A percentile compares a stretch with the other conserved stretches of the same genome.
These are phyloP conservation scores for Sebastolobus altivelis DNA, from an alignment of 2,797 vertebrate genomes.

Conservation along the genomic window DNA sequence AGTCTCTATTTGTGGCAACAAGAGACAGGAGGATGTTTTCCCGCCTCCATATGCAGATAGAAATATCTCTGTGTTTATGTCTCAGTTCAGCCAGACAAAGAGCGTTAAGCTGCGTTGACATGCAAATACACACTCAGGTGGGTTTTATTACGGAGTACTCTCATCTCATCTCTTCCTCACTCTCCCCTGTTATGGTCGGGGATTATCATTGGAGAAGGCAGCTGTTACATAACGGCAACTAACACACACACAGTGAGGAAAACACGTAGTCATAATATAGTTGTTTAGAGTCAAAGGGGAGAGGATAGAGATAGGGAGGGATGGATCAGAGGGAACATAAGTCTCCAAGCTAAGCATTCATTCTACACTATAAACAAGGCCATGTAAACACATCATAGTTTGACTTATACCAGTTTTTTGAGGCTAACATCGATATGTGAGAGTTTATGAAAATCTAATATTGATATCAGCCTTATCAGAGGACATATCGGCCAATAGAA, in stretches of 20 bases:
- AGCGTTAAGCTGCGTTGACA: neutral
- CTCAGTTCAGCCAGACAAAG: slow-evolving; percentile 1
- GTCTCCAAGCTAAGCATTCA: neutral
- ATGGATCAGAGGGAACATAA: neutral
- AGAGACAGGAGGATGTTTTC: neutral
- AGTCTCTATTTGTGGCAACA: slow-evolving; percentile 10
- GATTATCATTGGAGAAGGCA: slow-evolving; percentile 55
- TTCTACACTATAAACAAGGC: neutral
- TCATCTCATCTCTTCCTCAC: slow-evolving; percentile 32
- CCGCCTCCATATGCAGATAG: neutral
- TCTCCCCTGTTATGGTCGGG: slow-evolving; percentile 39
- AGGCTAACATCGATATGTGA: neutral
- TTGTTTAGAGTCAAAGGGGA: slow-evolving; percentile 9
- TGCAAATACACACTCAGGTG: slow-evolving; percentile 48
- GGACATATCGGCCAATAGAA: neutral
- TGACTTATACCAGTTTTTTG: neutral
- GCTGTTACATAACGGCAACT: slow-evolving; percentile 41
- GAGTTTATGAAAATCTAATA: neutral
- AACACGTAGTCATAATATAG: neutral
- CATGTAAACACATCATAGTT: no score
- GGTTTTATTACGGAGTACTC: slow-evolving; percentile 28
- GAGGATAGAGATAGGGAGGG: neutral
- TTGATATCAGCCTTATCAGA: neutral
- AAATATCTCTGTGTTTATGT: slow-evolving; percentile 1
- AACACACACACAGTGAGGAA: neutral